Evolutionary conservation across 2,113 vertebrate genomes (phyloP).

Genomic region (Platycercus adscitus): DNA sequence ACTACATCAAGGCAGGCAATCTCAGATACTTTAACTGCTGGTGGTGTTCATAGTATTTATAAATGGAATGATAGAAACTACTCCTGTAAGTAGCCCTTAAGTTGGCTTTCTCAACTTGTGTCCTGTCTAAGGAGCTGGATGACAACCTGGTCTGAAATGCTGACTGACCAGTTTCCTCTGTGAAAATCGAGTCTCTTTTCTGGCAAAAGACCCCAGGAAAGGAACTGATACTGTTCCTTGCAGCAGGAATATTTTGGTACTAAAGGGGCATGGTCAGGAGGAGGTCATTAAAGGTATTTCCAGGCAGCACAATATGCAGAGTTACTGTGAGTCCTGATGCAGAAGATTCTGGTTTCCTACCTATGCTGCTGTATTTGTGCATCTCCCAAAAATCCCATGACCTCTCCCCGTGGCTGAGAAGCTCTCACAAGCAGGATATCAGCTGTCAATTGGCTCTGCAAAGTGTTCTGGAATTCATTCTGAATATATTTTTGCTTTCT

Average conservation of each 20-base stretch:
- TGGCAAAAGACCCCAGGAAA: background rate
- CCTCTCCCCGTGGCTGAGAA: background rate
- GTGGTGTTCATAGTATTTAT: slow-evolving; percentile 32
- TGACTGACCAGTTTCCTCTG: background rate
- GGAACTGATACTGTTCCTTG: background rate
- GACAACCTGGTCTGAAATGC: background rate
- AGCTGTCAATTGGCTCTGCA: slow-evolving; percentile 55
- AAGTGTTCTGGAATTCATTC: slow-evolving; percentile 59
- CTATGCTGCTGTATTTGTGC: slow-evolving; percentile 41
- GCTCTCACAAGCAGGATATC: slow-evolving; percentile 36
- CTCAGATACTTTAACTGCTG: background rate
- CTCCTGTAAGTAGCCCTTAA: background rate
- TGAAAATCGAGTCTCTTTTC: background rate
- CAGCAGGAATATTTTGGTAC: background rate
- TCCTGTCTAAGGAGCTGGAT: background rate
- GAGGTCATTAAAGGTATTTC: slow-evolving; percentile 10
- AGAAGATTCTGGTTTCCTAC: slow-evolving; percentile 15
- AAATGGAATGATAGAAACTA: background rate
- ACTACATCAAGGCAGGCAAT: background rate
- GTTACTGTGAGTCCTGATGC: slow-evolving; percentile 11
- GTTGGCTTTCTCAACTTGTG: background rate
- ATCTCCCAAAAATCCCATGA: slow-evolving; percentile 20
- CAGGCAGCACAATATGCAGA: background rate
- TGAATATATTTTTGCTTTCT: slow-evolving; percentile 74
- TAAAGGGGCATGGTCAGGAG: background rate